Base-by-base conservation (phyloP, 1,140 invertebrate genomes). In the Notospermus geniculatus region DNA sequence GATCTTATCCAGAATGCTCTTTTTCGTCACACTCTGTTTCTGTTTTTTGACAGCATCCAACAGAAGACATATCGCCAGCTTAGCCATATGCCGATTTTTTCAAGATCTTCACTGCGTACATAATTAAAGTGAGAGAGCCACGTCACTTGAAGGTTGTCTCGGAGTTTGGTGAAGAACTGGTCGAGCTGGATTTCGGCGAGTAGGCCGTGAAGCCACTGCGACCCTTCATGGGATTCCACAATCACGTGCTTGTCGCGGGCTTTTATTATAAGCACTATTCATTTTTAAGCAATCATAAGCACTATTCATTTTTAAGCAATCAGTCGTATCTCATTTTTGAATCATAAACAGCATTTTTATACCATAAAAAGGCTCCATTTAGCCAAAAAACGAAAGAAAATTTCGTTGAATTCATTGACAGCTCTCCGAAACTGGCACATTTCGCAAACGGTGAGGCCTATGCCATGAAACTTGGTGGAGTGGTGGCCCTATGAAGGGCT, bases 21-120 rank as follows among this genome's bases (percentile, higher is more conserved):
- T 91, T 74, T 90, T 88, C 67, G 90, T 91, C 85, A 88, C 62
- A 87, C 86, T 9, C 87, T 71, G 84, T 73, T 91, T 90, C 78
- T 88, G 88, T 80, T 94, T 95, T 70, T 94, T 94, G 0, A 97
- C 91, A 28, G 91, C 89, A 82, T 97, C 94, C 71, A 97, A 79
- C 0, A 98, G 79, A 58, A 95, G 84, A 53, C 94, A 82, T 5
- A 93, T 88, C 1, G 92, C 95, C 53, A 95, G 95, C 74, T 92
- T 92, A 36, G 92, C 92, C 74, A 98, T n/a, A n/a, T 87, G 11
- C 95, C 95, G 76, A 97, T 92, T 79, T 92, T 91, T 74, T 96
- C 93, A 68, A 98, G 84, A 83, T 98, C 95, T 71, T 96, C 93
- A 0, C 88, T 77, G 70, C 91, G 90, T 4, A 97, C 95, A 86